Conservation (phyloP, 2,888 invertebrate genomes). For the Lasioglossum pauxillum region DNA sequence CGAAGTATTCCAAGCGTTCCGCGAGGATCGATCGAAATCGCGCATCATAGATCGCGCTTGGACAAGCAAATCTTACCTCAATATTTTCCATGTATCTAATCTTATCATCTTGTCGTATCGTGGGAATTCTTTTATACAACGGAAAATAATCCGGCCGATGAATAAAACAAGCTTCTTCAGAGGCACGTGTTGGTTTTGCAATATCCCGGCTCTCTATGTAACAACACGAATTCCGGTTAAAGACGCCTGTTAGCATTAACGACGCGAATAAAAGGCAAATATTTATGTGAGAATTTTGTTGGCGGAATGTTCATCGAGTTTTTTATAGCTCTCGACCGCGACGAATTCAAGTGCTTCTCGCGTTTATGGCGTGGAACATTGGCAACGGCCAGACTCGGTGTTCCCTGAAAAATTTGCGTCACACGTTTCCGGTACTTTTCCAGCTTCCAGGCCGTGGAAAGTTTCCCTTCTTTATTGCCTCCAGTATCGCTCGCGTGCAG, state of each 20-base stretch:
- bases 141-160: not conserved
- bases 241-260: not conserved
- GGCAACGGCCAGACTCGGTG: not conserved
- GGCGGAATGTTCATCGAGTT: not conserved
- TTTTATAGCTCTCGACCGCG: not conserved
- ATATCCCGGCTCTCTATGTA: not conserved
- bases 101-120: not conserved
- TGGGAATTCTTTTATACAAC: not conserved
- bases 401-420: constrained; percentile 38
- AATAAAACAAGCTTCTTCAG: not conserved
- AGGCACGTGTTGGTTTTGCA: not conserved
- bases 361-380: constrained; percentile 39
- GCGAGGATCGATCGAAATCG: not conserved
- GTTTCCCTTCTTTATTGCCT: constrained; percentile 17
- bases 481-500: not conserved
- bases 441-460: constrained; percentile 40
- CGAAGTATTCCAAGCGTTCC: not conserved
- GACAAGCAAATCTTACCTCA: not conserved
- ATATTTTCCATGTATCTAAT: not conserved
- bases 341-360: not conserved
- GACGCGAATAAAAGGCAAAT: not conserved
- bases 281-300: not conserved
- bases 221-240: not conserved
- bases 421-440: constrained; percentile 50
- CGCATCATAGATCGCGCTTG: not conserved